phyloP scores from a whole-genome alignment of 2,888 invertebrate species.

The Eristalis intricaria region DNA sequence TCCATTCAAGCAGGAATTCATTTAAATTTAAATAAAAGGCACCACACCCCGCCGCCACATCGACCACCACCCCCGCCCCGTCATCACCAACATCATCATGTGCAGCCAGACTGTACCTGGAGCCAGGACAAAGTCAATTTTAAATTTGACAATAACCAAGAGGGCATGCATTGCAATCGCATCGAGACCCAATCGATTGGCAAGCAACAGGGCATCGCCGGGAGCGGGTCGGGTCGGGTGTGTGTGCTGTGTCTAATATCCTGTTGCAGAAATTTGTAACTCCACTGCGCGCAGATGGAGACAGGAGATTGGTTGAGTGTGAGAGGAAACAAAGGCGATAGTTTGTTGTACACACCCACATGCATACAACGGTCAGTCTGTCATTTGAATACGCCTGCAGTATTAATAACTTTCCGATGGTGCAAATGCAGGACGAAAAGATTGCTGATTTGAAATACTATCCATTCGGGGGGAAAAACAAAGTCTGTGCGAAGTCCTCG shows the following conservation, averaged over 20 bases:
- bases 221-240: not conserved
- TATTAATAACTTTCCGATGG: conserved; percentile 67
- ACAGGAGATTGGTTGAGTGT: not conserved
- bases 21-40: conserved; percentile 65
- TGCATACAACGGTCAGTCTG: conserved; percentile 1
- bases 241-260: conserved; percentile 56
- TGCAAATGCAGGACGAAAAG: conserved; percentile 51
- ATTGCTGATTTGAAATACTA: conserved; percentile 50
- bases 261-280: conserved; percentile 67
- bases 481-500: not conserved
- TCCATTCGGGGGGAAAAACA: not conserved
- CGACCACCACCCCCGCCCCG: not conserved
- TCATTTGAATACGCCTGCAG: conserved; percentile 54
- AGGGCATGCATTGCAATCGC: conserved; percentile 67
- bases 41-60: not conserved
- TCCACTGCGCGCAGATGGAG: conserved; percentile 26
- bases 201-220: conserved; percentile 48
- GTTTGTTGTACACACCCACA: conserved; percentile 8
- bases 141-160: conserved; percentile 67
- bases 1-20: conserved; percentile 58
- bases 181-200: conserved; percentile 62
- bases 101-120: not conserved
- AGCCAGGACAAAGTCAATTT: conserved; percentile 68
- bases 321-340: conserved; percentile 14
- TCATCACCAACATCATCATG: not conserved